phyloP scores from a whole-genome alignment of 2,888 invertebrate species.

The Athalia circularis region DNA sequence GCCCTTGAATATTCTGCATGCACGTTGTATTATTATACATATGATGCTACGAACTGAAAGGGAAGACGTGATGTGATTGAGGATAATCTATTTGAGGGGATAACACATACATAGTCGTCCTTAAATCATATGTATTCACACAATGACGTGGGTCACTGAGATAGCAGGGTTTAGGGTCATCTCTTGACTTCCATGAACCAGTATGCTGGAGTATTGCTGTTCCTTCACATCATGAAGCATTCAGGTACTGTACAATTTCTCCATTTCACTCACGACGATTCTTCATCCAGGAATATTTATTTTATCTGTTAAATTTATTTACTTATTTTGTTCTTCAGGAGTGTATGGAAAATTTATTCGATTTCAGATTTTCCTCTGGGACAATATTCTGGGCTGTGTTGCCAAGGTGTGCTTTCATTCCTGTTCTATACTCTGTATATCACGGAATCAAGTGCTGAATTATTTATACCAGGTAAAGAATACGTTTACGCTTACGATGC shows the following conservation, averaged over 20 bases:
- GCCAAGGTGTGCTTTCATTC: background rate
- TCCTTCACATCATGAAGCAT: conserved; percentile 64
- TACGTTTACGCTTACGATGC: conserved; percentile 67
- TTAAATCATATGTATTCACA: conserved; percentile 47
- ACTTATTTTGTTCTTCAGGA: conserved; percentile 34
- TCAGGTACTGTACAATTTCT: conserved; percentile 60
- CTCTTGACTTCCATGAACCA: conserved; percentile 67
- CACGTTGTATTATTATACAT: conserved; percentile 10
- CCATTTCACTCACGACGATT: background rate
- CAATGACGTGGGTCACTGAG: conserved; percentile 63
- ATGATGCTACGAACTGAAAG: conserved; percentile 26
- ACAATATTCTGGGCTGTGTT: background rate
- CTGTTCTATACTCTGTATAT: background rate
- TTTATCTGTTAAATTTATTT: conserved; percentile 3
- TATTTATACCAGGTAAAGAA: conserved; percentile 65
- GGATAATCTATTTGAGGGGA: conserved; percentile 64
- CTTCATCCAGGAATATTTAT: conserved; percentile 33
- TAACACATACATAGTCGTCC: conserved; percentile 53
- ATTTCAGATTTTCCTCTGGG: background rate
- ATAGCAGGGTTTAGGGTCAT: conserved; percentile 70
- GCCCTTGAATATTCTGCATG: background rate
- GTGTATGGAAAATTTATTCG: background rate
- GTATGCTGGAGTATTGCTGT: conserved; percentile 64
- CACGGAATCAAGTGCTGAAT: conserved; percentile 6
- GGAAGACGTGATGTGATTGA: conserved; percentile 58